These are phyloP conservation scores for Spinibarbus caldwelli DNA, from an alignment of 2,797 vertebrate genomes.

Conservation along the genomic window DNA sequence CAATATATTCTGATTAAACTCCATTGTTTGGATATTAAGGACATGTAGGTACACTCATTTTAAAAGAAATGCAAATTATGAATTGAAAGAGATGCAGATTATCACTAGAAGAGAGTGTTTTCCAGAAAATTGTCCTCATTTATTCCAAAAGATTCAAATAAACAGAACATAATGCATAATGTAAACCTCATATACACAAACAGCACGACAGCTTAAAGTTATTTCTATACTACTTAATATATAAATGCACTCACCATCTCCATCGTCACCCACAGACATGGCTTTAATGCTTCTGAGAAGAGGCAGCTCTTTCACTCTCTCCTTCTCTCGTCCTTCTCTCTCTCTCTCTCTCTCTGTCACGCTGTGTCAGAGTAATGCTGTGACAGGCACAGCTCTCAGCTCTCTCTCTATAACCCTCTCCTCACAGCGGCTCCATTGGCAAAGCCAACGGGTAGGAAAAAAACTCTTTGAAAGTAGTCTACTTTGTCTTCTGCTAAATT, in stretches of 20 bases:
- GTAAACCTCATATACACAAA: neutral
- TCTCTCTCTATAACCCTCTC: slow-evolving; percentile 61
- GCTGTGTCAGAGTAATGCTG: slow-evolving; percentile 68
- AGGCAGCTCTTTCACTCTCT: slow-evolving; percentile 54
- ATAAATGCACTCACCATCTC: slow-evolving; percentile 61
- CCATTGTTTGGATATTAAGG: neutral
- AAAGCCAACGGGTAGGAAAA: slow-evolving; percentile 42
- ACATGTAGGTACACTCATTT: too few species aligned
- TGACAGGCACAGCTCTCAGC: slow-evolving; percentile 74
- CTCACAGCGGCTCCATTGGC: slow-evolving; percentile 60
- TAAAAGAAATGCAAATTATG: neutral
- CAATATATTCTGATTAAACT: neutral
- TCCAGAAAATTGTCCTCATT: neutral
- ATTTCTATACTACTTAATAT: neutral
- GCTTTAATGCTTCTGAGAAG: slow-evolving; percentile 57
- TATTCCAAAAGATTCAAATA: neutral
- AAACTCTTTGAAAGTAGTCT: slow-evolving; percentile 15
- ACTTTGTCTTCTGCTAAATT: slow-evolving; percentile 27
- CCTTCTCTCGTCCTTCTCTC: slow-evolving; percentile 44
- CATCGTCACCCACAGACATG: slow-evolving; percentile 71
- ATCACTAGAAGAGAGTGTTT: neutral
- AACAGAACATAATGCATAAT: neutral
- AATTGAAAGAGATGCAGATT: neutral
- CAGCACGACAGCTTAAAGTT: neutral
- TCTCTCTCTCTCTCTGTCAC: slow-evolving; percentile 41